Conservation (phyloP, 2,888 invertebrate genomes). For the Melanostoma scalare region DNA sequence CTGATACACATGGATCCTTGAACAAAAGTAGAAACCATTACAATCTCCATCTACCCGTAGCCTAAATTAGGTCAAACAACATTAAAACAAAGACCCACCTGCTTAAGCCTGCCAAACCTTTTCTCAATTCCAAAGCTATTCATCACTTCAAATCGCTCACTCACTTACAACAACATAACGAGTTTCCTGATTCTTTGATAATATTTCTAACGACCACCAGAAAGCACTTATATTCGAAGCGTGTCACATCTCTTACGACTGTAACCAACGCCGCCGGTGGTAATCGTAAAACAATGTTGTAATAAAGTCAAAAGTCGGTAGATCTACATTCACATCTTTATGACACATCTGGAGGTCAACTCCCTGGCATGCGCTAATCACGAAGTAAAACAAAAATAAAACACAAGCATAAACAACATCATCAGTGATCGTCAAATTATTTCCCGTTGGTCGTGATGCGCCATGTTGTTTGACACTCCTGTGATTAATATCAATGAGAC, state of each 20-base stretch:
- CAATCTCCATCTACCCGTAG: too few species aligned
- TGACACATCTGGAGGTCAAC: conserved; percentile 59
- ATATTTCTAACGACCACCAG: conserved; percentile 47
- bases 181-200: conserved; percentile 21
- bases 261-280: not conserved
- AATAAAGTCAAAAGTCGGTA: conserved; percentile 19
- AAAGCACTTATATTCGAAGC: conserved; percentile 32
- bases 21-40: too few species aligned
- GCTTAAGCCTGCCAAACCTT: too few species aligned
- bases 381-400: not conserved
- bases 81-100: too few species aligned
- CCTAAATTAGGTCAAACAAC: too few species aligned
- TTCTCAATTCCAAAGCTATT: conserved; percentile 7
- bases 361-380: conserved; percentile 35
- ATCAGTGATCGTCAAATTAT: conserved; percentile 37
- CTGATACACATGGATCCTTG: too few species aligned
- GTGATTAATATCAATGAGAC: conserved; percentile 67
- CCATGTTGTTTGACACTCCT: conserved; percentile 37
- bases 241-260: conserved; percentile 28
- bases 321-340: conserved; percentile 64
- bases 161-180: conserved; percentile 13
- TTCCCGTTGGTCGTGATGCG: conserved; percentile 54
- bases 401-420: conserved; percentile 34
- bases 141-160: not conserved
- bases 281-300: conserved; percentile 38